Conservation (phyloP, 2,797 vertebrate genomes). For the Melanotaenia nigrans region DNA sequence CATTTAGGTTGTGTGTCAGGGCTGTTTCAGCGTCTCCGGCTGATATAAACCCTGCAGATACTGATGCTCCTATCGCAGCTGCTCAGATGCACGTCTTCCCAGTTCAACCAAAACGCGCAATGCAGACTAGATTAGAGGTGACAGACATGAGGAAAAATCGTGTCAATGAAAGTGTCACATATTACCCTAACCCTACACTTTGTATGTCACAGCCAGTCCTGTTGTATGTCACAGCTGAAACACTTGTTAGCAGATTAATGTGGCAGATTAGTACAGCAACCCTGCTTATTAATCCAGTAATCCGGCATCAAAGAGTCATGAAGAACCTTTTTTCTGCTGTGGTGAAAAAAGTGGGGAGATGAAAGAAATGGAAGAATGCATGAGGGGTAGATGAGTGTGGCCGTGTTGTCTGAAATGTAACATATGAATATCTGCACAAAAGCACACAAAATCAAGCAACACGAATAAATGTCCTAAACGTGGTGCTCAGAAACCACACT, state of each 20-base stretch:
- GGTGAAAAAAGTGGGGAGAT: constrained; percentile 58
- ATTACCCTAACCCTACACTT: constrained; percentile 47
- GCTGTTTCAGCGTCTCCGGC: constrained; percentile 22
- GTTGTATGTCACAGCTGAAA: constrained; percentile 72
- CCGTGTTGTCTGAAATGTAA: constrained; percentile 49
- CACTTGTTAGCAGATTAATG: constrained; percentile 79
- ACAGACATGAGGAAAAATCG: constrained; percentile 52
- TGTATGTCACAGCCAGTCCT: constrained; percentile 48
- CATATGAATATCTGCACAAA: constrained; percentile 13
- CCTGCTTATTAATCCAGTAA: constrained; percentile 79
- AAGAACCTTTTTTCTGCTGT: constrained; percentile 55
- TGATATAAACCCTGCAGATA: constrained; percentile 34
- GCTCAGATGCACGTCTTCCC: constrained; percentile 32
- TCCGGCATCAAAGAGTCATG: constrained; percentile 80
- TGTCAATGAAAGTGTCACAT: constrained; percentile 56
- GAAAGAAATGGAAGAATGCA: constrained; percentile 54
- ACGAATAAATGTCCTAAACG: background rate
- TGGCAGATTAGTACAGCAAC: constrained; percentile 68
- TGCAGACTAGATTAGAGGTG: constrained; percentile 51
- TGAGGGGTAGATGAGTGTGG: constrained; percentile 38
- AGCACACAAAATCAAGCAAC: constrained; percentile 19
- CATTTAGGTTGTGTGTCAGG: constrained; percentile 41
- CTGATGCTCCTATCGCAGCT: constrained; percentile 38
- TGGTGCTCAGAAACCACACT: constrained; percentile 15
- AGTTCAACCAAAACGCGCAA: constrained; percentile 24